Evolutionary conservation across 2,113 vertebrate genomes (phyloP), one percentile per base, ranked within the genome.

Genomic region (Nothoprocta perdicaria): DNA sequence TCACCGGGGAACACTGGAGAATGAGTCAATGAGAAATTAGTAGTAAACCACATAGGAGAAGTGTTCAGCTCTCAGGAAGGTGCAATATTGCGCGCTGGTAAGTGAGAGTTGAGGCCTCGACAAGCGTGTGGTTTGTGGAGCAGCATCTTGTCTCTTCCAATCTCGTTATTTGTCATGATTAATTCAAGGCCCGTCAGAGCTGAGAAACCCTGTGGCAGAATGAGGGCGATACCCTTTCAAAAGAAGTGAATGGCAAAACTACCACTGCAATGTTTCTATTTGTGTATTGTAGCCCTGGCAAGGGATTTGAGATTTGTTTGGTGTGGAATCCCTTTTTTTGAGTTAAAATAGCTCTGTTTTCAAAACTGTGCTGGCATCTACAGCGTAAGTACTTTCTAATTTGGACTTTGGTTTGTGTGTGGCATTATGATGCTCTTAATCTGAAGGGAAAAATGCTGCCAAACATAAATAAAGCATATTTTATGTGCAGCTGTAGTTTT

Each of bases 271-370:
- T 12, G 8, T 38, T 48, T 46, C 27, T 27, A 17, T 27, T 90
- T 77, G 45, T 31, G 83, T 45, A 12, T 69, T 50, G 58, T 72
- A 68, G 67, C 57, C 33, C 75, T 6, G 81, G 84, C 53, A 74
- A 65, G 66, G 31, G 27, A 69, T 60, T 58, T 14, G 67, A 73
- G 71, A 19, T 84, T 61, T 69, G 52, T 72, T 84, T 19, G 72
- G 53, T 92, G 89, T 58, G 86, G 89, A 93, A 88, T 91, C 74
- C 73, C 69, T 77, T 80, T 73, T 12, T 77, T 80, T 82, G 67
- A 65, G 85, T 87, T 82, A 77, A 57, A 22, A 15, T 33, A 18
- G 67, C 92, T 89, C 77, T 71, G 43, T 74, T 86, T 46, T 71
- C 40, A 40, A 71, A 62, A 45, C 78, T 31, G 41, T 10, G 16